Evolutionary conservation across 2,113 vertebrate genomes (phyloP), one percentile per base, ranked within the genome.

Genomic region (Ceratotherium simum): DNA sequence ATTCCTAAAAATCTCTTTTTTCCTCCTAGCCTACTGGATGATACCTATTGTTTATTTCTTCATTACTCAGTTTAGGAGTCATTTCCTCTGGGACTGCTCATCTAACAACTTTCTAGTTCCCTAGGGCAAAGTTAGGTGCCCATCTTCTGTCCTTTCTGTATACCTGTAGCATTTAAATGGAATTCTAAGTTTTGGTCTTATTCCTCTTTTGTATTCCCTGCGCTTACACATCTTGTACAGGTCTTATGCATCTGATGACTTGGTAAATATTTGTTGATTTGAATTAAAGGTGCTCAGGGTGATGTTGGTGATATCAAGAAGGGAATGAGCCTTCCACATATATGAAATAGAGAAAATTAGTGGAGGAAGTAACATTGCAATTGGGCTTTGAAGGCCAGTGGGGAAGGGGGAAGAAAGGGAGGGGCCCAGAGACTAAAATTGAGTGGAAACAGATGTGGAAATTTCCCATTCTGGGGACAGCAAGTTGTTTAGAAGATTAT

Each of bases 51-150:
- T 79, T 92, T 14, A 83, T 33, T 70, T 48, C 20, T 95, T 83
- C 39, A 60, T 90, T 82, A 75, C 48, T 84, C 85, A 94, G 20
- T 95, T 67, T 85, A 94, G 84, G 56, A 93, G 76, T 96, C 89
- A 72, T 93, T 96, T 95, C 81, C 89, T 91, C 51, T 70, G 70
- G 18, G 42, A 84, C 72, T 88, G 48, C 70, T 95, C 62, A 80
- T 58, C 83, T 90, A 46, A 87, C 81, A 81, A 65, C 21, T 72
- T 69, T 92, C 42, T 79, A 13, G 48, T 80, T 96, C 23, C 76
- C 25, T 72, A 60, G 48, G 54, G 62, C 60, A 76, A 73, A 92
- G 70, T 76, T 64, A 83, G 48, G 8, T 76, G 11, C 42, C 69
- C 17, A 2, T 65, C 54, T 54, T 83, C 29, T 85, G 20, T 33